Base-by-base conservation (phyloP, 2,113 vertebrate genomes). In the Toxostoma redivivum region DNA sequence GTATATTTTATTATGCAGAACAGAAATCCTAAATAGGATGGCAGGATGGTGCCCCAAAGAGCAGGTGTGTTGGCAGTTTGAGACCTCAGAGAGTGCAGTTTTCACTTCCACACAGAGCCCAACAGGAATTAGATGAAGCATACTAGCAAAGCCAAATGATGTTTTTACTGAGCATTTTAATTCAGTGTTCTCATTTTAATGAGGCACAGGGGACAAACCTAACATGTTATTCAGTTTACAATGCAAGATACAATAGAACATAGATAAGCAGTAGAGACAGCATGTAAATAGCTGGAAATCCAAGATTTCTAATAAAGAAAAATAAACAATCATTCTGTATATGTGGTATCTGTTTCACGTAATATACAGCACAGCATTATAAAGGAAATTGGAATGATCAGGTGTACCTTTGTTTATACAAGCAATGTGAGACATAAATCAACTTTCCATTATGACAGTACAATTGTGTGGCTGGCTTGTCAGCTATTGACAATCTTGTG, bases 1-100 rank as follows among this genome's bases (percentile, higher is more conserved):
- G 44, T 72, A 10, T 92, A 82, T 95, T 97, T 96, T 86, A 89
- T 90, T 95, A 93, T 90, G 81, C 51, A 53, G 85, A 97, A 96
- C 86, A 97, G 85, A 95, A 97, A 96, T 82, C 60, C 92, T 97
- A 96, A 97, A 81, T 65, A 51, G 27, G 15, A 51, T 44, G 27
- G 9, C 11, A 88, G 21, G 21, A 50, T 40, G 5, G 15, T 51
- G 21, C 5, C 47, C 31, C 10, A 35, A 64, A n/a, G 0, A 0
- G 22, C 22, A 44, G 11, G 30, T 45, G 13, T 18, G 2, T 56
- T 74, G 37, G n/a, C n/a, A 69, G 18, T 7, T 53, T 30, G 37
- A 79, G 61, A 92, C 62, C 44, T 64, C 20, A 47, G 30, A 77
- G 16, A 15, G 9, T 28, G 4, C 9, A 48, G 24, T 64, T 84